Evolutionary conservation across 2,113 vertebrate species (phyloP).

Genomic region (Polypterus bichir): DNA sequence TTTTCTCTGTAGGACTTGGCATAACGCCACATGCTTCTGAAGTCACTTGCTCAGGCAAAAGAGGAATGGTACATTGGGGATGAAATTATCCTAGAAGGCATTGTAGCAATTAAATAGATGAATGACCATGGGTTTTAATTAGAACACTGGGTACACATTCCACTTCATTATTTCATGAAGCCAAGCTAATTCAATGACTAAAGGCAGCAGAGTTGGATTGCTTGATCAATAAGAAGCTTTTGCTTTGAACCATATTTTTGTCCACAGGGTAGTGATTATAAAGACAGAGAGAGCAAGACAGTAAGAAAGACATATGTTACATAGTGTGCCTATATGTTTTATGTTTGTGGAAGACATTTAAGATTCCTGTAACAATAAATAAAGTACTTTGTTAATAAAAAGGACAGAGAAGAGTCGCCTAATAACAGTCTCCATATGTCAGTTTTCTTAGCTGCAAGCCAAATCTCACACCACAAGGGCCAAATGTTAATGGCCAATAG

Average conservation of each 20-base stretch:
- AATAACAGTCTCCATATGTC: too few relatives aligned
- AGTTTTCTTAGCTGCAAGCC: too few relatives aligned
- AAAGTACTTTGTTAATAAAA: too few relatives aligned
- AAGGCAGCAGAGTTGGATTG: conserved; percentile 27
- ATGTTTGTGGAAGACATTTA: too few relatives aligned
- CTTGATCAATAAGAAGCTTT: conserved; percentile 43
- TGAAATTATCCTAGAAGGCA: conserved; percentile 74
- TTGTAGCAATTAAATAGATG: conserved; percentile 84
- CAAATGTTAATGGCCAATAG: too few relatives aligned
- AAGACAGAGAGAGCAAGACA: background rate
- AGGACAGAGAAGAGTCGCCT: too few relatives aligned
- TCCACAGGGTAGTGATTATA: background rate
- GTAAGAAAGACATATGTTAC: background rate
- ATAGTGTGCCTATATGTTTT: background rate
- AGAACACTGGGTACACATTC: conserved; percentile 67
- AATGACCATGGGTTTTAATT: conserved; percentile 81
- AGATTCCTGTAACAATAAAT: too few relatives aligned
- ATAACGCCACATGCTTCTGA: conserved; percentile 46
- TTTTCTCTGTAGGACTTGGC: conserved; percentile 47
- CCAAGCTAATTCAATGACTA: conserved; percentile 42
- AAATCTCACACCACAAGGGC: too few relatives aligned
- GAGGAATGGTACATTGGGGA: conserved; percentile 61
- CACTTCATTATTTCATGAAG: conserved; percentile 61
- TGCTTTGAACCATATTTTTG: conserved; percentile 26
- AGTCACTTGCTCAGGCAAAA: conserved; percentile 46